Percentiles rank a stretch among this genome's conserved stretches.
phyloP scores from a whole-genome alignment of 2,888 invertebrate species.

The Cheilosia variabilis region DNA sequence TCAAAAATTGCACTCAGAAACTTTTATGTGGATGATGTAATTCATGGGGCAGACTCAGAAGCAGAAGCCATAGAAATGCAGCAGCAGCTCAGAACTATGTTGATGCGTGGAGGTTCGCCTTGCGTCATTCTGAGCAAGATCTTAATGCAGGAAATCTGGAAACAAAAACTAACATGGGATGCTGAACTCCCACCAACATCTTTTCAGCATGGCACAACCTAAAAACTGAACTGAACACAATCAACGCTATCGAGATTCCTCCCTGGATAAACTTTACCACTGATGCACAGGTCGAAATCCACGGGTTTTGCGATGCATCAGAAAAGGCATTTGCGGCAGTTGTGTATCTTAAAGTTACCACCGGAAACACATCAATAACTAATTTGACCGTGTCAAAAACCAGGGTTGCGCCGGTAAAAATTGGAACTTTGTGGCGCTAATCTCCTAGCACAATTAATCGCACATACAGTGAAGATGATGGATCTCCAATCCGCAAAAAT shows the following conservation, averaged over 20 bases:
- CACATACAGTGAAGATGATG: background rate
- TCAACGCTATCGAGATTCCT: slow-evolving; percentile 43
- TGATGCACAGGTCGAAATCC: slow-evolving; percentile 24
- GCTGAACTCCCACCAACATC: slow-evolving; percentile 13
- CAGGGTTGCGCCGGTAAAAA: slow-evolving; percentile 43
- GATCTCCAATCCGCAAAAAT: background rate
- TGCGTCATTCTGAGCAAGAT: slow-evolving; percentile 51
- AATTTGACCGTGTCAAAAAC: slow-evolving; percentile 26
- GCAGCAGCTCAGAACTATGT: background rate
- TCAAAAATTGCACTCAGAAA: background rate
- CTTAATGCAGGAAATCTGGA: slow-evolving; percentile 30
- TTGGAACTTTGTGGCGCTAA: slow-evolving; percentile 57
- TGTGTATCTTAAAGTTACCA: no score
- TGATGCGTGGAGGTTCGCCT: slow-evolving; percentile 9
- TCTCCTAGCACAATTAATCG: slow-evolving; percentile 14
- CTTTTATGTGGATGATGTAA: slow-evolving; percentile 10
- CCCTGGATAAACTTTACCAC: slow-evolving; percentile 27
- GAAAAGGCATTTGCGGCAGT: no score
- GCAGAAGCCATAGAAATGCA: slow-evolving; percentile 14
- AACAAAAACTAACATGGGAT: background rate
- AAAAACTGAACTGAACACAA: slow-evolving; percentile 14
- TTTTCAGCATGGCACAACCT: slow-evolving; percentile 12
- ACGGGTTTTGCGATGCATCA: slow-evolving; percentile 59
- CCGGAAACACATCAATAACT: no score
- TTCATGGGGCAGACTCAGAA: slow-evolving; percentile 18